Evolutionary conservation across 2,113 vertebrate genomes (phyloP), one percentile per base, ranked within the genome.

Genomic region (Prochilodus magdalenae): DNA sequence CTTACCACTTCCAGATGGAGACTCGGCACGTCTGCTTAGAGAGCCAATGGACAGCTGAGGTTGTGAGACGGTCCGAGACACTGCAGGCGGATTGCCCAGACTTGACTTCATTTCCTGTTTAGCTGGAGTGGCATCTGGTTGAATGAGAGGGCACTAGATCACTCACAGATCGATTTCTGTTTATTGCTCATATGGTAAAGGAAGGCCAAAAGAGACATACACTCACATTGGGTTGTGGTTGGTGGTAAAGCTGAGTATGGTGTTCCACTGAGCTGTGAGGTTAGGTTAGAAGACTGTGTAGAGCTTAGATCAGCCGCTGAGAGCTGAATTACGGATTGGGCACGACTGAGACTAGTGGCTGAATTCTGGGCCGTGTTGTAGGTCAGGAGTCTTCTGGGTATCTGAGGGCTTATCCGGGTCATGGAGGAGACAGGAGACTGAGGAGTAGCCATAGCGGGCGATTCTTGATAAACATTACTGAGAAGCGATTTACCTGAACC

Each of bases 1-100:
- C 63, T 40, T 82, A 82, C 80, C 80, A 60, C 80, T 82, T 76
- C 65, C 73, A 30, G 73, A 24, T 20, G 80, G 73, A 3, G 80
- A 82, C 55, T 76, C 73, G 18, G 73, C 20, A 69, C 73, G 80
- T 70, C 36, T 75, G 63, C 51, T 62, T 16, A 70, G 24, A 36
- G 36, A 75, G 49, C 71, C 70, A 66, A 22, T 11, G 15, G 79
- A 66, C 29, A 69, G 26, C 63, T 82, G 62, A 60, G 30, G 26
- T 10, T 36, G 73, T 36, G 33, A 62, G 5, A 72, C 47, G 30
- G 66, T 44, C 13, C 66, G 66, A 29, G 40, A 66, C 24, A 63
- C 26, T 30, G 15, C 60, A 44, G 40, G 75, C 16, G 30, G 27
- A 3, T 29, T 62, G 26, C 22, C 57, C 24, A 36, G 33, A 29